Evolutionary conservation across 2,797 vertebrate genomes (phyloP).

Genomic region (Myotis myotis): DNA sequence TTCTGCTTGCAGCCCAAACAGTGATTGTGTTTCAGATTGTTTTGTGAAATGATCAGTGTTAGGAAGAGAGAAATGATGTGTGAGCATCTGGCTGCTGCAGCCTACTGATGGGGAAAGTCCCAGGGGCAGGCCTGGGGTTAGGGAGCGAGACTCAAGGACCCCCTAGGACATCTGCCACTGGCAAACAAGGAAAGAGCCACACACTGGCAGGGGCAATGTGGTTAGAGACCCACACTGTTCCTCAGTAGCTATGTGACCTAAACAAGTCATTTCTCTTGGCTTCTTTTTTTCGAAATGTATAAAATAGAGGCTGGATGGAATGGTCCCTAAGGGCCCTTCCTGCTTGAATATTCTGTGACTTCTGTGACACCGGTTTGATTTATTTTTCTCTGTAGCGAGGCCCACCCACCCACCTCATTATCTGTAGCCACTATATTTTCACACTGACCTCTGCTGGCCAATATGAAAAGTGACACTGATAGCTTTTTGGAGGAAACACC

Average conservation of each 20-base stretch:
- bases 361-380: constrained; percentile 62
- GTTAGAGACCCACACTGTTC: not conserved
- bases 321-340: constrained; percentile 28
- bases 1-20: constrained; percentile 68
- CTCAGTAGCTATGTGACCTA: constrained; percentile 27
- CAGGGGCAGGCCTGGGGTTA: not conserved
- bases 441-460: constrained; percentile 71
- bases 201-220: not conserved
- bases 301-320: constrained; percentile 50
- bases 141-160: constrained; percentile 8
- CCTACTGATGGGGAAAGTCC: constrained; percentile 44
- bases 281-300: not conserved
- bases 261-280: not conserved
- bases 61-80: constrained; percentile 67
- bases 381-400: constrained; percentile 60
- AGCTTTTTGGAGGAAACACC: not conserved
- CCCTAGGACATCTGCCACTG: constrained; percentile 64
- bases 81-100: constrained; percentile 70
- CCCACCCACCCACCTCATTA: constrained; percentile 60
- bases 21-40: constrained; percentile 62
- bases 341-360: constrained; percentile 63
- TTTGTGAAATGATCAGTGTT: constrained; percentile 63
- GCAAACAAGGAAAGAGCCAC: not conserved
- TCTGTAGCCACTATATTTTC: constrained; percentile 47
- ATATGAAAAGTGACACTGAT: not conserved